Percentiles rank a stretch among this genome's conserved stretches.
Evolutionary conservation across 2,888 invertebrate species (phyloP).

Genomic region (Xestia ashworthii): DNA sequence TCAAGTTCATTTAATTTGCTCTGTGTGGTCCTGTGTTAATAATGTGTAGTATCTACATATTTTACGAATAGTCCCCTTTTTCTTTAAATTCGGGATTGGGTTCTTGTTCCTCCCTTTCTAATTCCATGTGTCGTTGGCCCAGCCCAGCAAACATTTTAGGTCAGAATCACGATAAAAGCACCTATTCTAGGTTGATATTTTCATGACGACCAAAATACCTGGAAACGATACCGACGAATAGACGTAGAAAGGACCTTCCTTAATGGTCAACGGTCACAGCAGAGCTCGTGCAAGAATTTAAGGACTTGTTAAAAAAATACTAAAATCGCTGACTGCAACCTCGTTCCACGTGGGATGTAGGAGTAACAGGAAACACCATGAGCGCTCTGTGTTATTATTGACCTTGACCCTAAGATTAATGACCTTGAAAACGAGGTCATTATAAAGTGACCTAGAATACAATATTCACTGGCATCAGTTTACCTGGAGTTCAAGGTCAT

Average conservation of each 20-base stretch:
- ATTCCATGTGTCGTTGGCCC: neutral
- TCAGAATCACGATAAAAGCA: neutral
- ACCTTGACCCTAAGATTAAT: neutral
- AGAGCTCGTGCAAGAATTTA: neutral
- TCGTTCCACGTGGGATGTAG: neutral
- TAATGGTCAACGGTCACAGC: too few species aligned
- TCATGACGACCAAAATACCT: neutral
- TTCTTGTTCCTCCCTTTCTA: neutral
- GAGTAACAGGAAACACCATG: neutral
- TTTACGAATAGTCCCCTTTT: neutral
- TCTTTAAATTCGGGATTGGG: neutral
- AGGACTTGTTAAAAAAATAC: neutral
- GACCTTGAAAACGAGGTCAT: neutral
- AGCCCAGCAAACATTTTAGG: neutral
- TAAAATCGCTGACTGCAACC: too few species aligned
- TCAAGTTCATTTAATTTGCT: neutral
- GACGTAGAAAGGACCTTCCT: neutral
- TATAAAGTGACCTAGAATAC: neutral
- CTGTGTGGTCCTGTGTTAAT: neutral
- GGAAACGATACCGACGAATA: neutral
- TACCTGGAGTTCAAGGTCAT: neutral
- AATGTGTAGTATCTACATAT: neutral
- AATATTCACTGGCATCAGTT: neutral
- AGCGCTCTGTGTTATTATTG: neutral
- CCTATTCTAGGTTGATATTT: neutral